phyloP scores from a whole-genome alignment of 2,113 vertebrate species.

The Baryphthengus martii region DNA sequence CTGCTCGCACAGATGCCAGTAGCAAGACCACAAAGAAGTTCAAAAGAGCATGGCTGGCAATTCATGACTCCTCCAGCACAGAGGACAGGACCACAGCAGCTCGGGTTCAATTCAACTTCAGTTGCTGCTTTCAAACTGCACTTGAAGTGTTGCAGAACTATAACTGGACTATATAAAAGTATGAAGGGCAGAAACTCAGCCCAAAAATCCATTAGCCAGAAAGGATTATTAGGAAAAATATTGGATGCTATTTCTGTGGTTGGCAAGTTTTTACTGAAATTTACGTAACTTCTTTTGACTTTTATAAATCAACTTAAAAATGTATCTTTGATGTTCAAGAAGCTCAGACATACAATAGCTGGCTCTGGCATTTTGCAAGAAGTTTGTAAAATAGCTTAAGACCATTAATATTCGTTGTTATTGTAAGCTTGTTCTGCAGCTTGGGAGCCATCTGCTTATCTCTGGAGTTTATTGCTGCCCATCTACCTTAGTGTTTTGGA shows the following conservation, averaged over 20 bases:
- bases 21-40: neutral
- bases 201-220: neutral
- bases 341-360: neutral
- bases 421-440: neutral
- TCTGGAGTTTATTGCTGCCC: neutral
- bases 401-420: neutral
- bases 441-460: constrained; percentile 29
- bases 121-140: neutral
- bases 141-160: neutral
- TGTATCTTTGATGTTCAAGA: constrained; percentile 30
- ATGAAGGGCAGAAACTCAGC: neutral
- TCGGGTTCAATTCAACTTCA: neutral
- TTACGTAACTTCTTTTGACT: neutral
- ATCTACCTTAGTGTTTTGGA: constrained; percentile 14
- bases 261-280: constrained; percentile 32
- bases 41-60: neutral
- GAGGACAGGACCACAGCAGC: neutral
- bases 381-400: neutral
- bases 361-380: neutral
- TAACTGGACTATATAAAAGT: neutral
- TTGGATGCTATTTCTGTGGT: neutral
- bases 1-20: neutral
- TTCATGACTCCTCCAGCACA: neutral
- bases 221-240: neutral
- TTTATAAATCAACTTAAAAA: constrained; percentile 5